Conservation (phyloP, 1,140 invertebrate species). For the Temnothorax nylanderi region DNA sequence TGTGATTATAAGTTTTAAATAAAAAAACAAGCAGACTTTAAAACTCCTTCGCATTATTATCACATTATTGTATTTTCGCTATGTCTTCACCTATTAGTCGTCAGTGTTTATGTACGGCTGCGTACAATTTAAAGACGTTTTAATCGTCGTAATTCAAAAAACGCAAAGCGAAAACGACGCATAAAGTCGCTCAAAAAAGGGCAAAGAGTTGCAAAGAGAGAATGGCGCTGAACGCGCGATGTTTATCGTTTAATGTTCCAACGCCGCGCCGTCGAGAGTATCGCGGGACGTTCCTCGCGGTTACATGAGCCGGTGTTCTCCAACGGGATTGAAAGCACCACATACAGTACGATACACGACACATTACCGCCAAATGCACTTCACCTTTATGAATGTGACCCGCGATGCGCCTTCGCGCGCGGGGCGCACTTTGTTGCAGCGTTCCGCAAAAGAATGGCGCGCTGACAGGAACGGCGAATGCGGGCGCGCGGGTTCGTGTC, state of each 20-base stretch:
- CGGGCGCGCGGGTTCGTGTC: conserved; percentile 44
- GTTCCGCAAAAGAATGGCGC: conserved; percentile 68
- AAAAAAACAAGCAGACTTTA: neutral
- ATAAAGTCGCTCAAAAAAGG: conserved; percentile 11
- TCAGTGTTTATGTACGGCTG: neutral
- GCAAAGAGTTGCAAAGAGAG: conserved; percentile 41
- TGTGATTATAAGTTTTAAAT: neutral
- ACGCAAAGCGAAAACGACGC: conserved; percentile 46
- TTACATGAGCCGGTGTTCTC: conserved; percentile 61
- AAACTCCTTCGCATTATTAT: neutral
- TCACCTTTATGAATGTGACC: conserved; percentile 64
- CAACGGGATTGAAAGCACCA: conserved; percentile 72
- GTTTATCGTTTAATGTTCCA: conserved; percentile 72
- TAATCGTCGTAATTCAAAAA: neutral
- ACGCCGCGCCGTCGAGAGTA: conserved; percentile 58
- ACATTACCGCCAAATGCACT: conserved; percentile 78
- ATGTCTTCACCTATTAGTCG: neutral
- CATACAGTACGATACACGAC: conserved; percentile 75
- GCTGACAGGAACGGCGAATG: conserved; percentile 29
- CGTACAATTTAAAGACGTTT: conserved; percentile 60
- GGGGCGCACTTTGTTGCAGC: conserved; percentile 55
- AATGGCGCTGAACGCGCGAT: conserved; percentile 73
- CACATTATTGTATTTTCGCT: neutral
- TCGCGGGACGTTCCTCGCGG: conserved; percentile 47
- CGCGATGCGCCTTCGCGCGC: conserved; percentile 53